Evolutionary conservation across 1,140 invertebrate genomes (phyloP).

Genomic region (Scaptomyza hsui): DNA sequence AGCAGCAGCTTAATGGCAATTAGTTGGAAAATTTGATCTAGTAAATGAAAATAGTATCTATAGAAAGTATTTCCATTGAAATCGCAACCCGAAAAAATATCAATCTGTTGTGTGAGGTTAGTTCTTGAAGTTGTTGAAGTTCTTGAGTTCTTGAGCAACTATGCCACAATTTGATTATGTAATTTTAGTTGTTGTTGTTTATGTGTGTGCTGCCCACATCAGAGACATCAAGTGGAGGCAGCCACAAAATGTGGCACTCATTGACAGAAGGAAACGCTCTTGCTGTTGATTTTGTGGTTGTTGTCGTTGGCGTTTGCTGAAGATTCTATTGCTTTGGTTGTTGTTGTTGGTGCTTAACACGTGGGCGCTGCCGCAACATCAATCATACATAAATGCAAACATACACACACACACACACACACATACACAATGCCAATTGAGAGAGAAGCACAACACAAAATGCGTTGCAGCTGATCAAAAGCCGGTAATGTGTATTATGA

Average conservation of each 20-base stretch:
- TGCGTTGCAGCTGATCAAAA: constrained; percentile 3
- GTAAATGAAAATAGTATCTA: background rate
- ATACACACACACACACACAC: background rate
- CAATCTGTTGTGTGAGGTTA: constrained; percentile 32
- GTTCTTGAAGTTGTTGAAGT: no score
- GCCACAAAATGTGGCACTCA: constrained; percentile 3
- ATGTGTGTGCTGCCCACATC: constrained; percentile 27
- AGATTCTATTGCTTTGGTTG: constrained; percentile 11
- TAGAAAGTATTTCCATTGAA: constrained; percentile 21
- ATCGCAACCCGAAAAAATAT: constrained; percentile 11
- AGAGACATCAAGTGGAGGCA: constrained; percentile 16
- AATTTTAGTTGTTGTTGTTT: constrained; percentile 21
- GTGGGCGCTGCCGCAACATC: constrained; percentile 42
- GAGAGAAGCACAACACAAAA: constrained; percentile 1
- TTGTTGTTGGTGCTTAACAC: constrained; percentile 15
- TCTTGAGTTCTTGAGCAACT: constrained; percentile 38
- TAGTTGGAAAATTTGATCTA: constrained; percentile 64
- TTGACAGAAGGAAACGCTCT: constrained; percentile 40
- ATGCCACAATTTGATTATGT: constrained; percentile 39
- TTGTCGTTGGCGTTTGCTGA: constrained; percentile 39
- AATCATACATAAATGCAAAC: constrained; percentile 16
- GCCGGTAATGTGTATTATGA: constrained; percentile 7
- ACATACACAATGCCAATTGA: constrained; percentile 23
- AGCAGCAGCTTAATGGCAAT: constrained; percentile 64
- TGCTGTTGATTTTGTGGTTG: constrained; percentile 16